Evolutionary conservation across 2,797 vertebrate genomes (phyloP), one percentile per base, ranked within the genome.

Genomic region (Leptodactylus fallax): DNA sequence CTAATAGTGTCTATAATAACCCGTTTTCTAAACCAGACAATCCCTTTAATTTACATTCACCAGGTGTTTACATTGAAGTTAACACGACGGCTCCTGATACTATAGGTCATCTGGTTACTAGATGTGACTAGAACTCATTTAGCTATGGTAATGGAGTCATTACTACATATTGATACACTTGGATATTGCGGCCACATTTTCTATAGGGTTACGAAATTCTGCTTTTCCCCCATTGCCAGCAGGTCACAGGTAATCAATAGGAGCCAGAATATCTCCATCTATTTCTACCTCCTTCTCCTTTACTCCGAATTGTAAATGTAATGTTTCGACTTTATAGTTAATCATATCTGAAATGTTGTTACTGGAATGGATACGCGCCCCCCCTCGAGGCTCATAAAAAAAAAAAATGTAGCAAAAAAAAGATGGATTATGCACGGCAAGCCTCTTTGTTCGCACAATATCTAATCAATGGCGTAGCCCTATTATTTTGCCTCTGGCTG

Each of bases 381-480:
- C 84, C 88, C 88, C 85, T 45, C 47, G 61, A 86, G 87, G 79
- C 84, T 79, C 77, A 69, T 61, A 81, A 85, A 51, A 36, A 63
- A 84, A 84, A 53, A 55, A 56, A 67, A 63, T 79, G n/a, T n/a
- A 63, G 23, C n/a, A 67, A 67, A 67, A 67, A 67, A 69, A 83
- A 86, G 88, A 86, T 17, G 27, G 84, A 86, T 89, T 83, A 89
- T 86, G 61, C 88, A 58, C 19, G 61, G 61, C 88, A 79, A 82
- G 69, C 85, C 25, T 78, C 83, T 88, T 88, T 89, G 87, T 89
- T 86, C 85, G 51, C 84, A 63, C 88, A 79, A 79, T 86, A 86
- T 89, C 88, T 86, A 89, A 89, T 89, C 88, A 86, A 83, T 89
- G 79, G 79, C 10, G 27, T 61, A 83, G 88, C 88, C 85, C 88